Evolutionary conservation across 2,113 vertebrate species (phyloP), one percentile per base, ranked within the genome.

Genomic region (Gymnorhina tibicen): DNA sequence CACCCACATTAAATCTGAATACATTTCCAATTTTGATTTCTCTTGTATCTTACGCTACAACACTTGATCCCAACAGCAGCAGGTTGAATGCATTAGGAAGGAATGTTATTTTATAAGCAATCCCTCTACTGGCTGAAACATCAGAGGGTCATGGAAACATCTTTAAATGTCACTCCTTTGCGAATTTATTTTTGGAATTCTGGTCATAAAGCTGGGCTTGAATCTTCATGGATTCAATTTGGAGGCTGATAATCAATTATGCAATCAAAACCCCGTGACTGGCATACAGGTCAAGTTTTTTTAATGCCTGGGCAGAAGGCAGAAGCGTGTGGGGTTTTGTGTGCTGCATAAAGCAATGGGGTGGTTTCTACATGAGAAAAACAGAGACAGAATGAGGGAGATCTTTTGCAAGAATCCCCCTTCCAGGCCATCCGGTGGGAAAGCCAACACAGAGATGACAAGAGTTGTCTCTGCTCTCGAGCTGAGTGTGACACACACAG

Each of bases 91-190:
- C 78, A 88, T 96, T 96, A 96, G 93, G 69, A 91, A 97, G 92
- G 91, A 97, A 97, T 89, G 84, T 85, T 93, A 82, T 83, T 93
- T 85, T 93, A 94, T 72, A 86, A 95, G 90, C 83, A 96, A 91
- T 67, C 55, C 41, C 47, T 91, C 85, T 66, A 89, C 69, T 91
- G 95, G 92, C 95, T 94, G 89, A 78, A 95, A 96, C 93, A 87
- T 82, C 86, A 97, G 80, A 94, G 77, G 58, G 69, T 70, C 86
- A 92, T 42, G 69, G 73, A 92, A 96, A 94, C 46, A 42, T 93
- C 91, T 93, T 89, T 91, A 88, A 97, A 93, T 89, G 69, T 84
- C 88, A 78, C 72, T 92, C 70, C 46, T 89, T 83, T 82, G 44
- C 39, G 23, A 89, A 91, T 75, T 28, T 84, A 82, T 92, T 96